Base-by-base conservation (phyloP, 2,113 vertebrate genomes). In the Leptosomus discolor region DNA sequence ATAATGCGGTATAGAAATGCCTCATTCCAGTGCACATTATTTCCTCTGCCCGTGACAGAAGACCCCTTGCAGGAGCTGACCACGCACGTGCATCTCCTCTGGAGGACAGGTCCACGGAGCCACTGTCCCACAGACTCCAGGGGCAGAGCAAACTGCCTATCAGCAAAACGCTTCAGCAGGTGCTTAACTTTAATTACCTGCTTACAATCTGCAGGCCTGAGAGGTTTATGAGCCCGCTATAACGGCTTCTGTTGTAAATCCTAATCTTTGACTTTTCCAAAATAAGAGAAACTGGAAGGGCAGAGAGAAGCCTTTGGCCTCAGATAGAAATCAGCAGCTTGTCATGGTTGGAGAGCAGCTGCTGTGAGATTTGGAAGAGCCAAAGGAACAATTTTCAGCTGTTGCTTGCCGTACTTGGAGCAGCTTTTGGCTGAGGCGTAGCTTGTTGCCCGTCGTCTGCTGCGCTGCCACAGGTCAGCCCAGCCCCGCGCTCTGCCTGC, bases 151-250 rank as follows among this genome's bases (percentile, higher is more conserved):
- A 21, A 8, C 51, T 23, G n/a, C 60, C 0, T 4, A 41, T 10
- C 92, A 91, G 60, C 71, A 51, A 68, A 53, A 9, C 51, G 2
- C 39, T 89, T 24, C 3, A 78, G 81, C 70, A 82, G 77, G 87
- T 95, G 91, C 89, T 95, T 80, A 48, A 39, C 74, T 95, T 94
- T 83, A 93, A 95, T 46, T 79, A 90, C 85, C 74, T 67, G 84
- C 91, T 94, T 69, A 82, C 91, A 87, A 13, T 53, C 92, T 88
- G 84, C 83, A 56, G 81, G 27, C 74, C 74, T 17, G 74, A 95
- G 90, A 85, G 61, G 39, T 96, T 96, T 94, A 93, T 61, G 89
- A 90, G 92, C 84, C 77, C 73, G 41, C 60, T 65, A 37, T 41
- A 39, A 73, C 1, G 34, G 69, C 77, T 91, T 29, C 73, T 91